Evolutionary conservation across 1,140 invertebrate genomes (phyloP).

Genomic region (Cotesia glomerata): DNA sequence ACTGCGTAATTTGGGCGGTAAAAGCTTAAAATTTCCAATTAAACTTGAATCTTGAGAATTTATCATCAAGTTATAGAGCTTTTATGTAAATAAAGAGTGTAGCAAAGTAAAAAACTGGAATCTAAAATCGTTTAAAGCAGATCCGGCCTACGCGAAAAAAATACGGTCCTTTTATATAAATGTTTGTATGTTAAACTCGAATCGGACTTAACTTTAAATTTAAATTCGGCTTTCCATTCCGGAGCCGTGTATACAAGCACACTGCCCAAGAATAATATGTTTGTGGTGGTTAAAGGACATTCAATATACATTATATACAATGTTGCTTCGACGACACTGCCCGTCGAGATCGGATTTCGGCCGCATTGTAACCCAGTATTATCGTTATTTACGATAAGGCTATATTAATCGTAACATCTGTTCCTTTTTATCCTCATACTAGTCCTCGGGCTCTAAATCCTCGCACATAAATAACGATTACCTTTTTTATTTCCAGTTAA

Average conservation of each 20-base stretch:
- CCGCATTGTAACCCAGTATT: slow-evolving; percentile 26
- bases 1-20: no score
- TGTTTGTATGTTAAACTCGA: no score
- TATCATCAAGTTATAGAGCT: no score
- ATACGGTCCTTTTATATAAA: neutral
- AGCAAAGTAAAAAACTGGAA: no score
- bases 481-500: slow-evolving; percentile 65
- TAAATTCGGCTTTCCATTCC: no score
- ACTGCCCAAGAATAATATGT: neutral
- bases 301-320: slow-evolving; percentile 12
- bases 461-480: neutral
- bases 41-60: no score
- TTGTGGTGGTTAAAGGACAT: slow-evolving; percentile 8
- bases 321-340: slow-evolving; percentile 23
- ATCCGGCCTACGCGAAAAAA: slow-evolving; percentile 15
- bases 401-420: slow-evolving; percentile 12
- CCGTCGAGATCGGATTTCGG: slow-evolving; percentile 32
- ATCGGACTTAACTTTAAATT: no score
- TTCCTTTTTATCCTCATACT: neutral
- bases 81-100: no score
- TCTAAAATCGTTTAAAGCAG: slow-evolving; percentile 16
- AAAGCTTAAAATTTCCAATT: no score
- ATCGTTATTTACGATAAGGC: slow-evolving; percentile 28
- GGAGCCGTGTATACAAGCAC: neutral
- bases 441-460: no score